Conservation (phyloP, 2,888 invertebrate species). For the Ormyrus nitidulus region DNA sequence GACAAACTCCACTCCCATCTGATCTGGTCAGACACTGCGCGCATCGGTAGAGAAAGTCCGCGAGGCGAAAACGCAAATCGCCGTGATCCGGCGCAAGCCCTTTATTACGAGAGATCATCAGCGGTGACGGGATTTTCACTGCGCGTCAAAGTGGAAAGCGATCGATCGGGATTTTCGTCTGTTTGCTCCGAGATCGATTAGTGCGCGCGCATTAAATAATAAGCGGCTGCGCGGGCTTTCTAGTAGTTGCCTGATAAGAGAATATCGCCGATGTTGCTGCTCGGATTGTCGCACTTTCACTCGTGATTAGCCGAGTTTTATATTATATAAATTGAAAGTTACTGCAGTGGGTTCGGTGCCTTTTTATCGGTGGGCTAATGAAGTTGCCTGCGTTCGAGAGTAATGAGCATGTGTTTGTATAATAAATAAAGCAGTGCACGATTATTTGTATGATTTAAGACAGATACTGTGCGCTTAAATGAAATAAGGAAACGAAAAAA, state of each 20-base stretch:
- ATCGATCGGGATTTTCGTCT: slow-evolving; percentile 6
- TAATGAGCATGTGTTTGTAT: too few relatives aligned
- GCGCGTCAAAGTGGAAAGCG: slow-evolving; percentile 28
- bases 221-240: slow-evolving; percentile 14
- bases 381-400: background rate
- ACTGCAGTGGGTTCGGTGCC: background rate
- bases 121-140: slow-evolving; percentile 23
- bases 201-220: slow-evolving; percentile 34
- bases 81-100: slow-evolving; percentile 57
- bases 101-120: slow-evolving; percentile 27
- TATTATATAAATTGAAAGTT: slow-evolving; percentile 38
- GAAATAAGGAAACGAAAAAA: too few relatives aligned
- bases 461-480: too few relatives aligned
- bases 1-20: too few relatives aligned
- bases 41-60: slow-evolving; percentile 30
- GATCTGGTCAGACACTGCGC: too few relatives aligned
- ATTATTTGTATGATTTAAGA: too few relatives aligned
- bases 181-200: background rate
- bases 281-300: slow-evolving; percentile 12
- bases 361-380: slow-evolving; percentile 4
- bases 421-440: too few relatives aligned
- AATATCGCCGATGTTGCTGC: slow-evolving; percentile 8
- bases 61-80: slow-evolving; percentile 62
- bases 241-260: slow-evolving; percentile 1
- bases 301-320: slow-evolving; percentile 15